A percentile compares a stretch with the other conserved stretches of the same genome.
Evolutionary conservation across 2,888 invertebrate genomes (phyloP).

Genomic region (Spilarctia lutea): DNA sequence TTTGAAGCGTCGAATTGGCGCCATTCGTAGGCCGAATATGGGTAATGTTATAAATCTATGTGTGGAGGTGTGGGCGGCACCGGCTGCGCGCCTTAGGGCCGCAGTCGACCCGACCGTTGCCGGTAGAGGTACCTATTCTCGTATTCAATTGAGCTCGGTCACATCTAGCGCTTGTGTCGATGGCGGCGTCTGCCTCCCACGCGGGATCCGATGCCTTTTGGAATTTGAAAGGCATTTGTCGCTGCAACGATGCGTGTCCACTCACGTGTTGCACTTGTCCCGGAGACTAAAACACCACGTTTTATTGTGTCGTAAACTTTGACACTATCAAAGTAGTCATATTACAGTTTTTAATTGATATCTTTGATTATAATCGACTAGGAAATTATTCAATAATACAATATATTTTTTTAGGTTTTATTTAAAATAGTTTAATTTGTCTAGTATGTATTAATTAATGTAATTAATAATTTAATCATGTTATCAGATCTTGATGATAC

Average conservation of each 20-base stretch:
- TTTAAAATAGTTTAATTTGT: neutral
- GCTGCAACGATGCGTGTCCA: conserved; percentile 68
- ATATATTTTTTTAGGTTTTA: neutral
- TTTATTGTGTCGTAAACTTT: conserved; percentile 74
- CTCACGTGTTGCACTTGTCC: conserved; percentile 69
- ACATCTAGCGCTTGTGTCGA: conserved; percentile 70
- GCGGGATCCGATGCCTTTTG: conserved; percentile 69
- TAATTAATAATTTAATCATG: neutral
- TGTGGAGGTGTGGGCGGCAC: conserved; percentile 67
- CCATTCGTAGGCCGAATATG: conserved; percentile 83
- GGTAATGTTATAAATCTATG: conserved; percentile 85
- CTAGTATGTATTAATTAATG: neutral
- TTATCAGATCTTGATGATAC: neutral
- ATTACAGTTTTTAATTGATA: conserved; percentile 56
- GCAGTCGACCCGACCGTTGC: conserved; percentile 54
- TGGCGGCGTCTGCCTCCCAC: conserved; percentile 76
- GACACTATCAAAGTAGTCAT: conserved; percentile 55
- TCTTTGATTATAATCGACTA: conserved; percentile 44
- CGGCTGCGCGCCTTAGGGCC: conserved; percentile 69
- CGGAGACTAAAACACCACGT: conserved; percentile 67
- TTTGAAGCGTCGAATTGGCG: conserved; percentile 85
- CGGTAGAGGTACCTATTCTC: conserved; percentile 59
- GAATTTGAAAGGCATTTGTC: conserved; percentile 85
- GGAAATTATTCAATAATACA: conserved; percentile 22
- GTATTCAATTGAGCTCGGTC: conserved; percentile 76